phyloP scores from a whole-genome alignment of 2,888 invertebrate species.

The Watsonalla cultraria region DNA sequence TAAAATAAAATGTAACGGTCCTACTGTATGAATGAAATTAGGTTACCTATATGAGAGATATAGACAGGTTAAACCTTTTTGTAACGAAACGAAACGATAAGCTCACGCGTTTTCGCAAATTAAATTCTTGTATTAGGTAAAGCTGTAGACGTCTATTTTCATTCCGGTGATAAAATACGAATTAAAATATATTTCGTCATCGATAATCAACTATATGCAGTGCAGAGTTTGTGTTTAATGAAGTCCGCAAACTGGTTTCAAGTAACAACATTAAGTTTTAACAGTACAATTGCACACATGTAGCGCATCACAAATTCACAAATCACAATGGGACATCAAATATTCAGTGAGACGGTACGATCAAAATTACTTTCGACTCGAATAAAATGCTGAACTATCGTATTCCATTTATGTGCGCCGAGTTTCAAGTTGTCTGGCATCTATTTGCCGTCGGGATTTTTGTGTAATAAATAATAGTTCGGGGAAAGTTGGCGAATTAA shows the following conservation, averaged over 20 bases:
- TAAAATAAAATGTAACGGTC: slow-evolving; percentile 14
- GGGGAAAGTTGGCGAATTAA: slow-evolving; percentile 11
- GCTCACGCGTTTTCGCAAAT: slow-evolving; percentile 40
- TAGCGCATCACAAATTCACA: no score
- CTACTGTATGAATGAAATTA: slow-evolving; percentile 32
- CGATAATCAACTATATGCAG: not conserved
- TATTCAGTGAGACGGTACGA: not conserved
- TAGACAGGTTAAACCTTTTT: slow-evolving; percentile 27
- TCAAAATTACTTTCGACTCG: not conserved
- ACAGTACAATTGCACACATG: no score
- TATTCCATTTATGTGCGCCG: not conserved
- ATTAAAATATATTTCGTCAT: not conserved
- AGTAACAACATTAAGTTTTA: no score
- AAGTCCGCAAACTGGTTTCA: no score
- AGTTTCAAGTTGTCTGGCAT: slow-evolving; percentile 1
- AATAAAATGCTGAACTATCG: slow-evolving; percentile 1
- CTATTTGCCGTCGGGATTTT: slow-evolving; percentile 3
- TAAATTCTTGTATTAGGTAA: slow-evolving; percentile 41
- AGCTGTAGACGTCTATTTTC: slow-evolving; percentile 3
- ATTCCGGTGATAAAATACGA: not conserved
- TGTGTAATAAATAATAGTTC: slow-evolving; percentile 13
- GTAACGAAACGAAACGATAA: slow-evolving; percentile 37
- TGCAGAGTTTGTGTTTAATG: not conserved
- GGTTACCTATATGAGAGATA: slow-evolving; percentile 23
- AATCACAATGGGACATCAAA: no score